Conservation (phyloP, 2,113 vertebrate genomes). For the Beaufortia kweichowensis region DNA sequence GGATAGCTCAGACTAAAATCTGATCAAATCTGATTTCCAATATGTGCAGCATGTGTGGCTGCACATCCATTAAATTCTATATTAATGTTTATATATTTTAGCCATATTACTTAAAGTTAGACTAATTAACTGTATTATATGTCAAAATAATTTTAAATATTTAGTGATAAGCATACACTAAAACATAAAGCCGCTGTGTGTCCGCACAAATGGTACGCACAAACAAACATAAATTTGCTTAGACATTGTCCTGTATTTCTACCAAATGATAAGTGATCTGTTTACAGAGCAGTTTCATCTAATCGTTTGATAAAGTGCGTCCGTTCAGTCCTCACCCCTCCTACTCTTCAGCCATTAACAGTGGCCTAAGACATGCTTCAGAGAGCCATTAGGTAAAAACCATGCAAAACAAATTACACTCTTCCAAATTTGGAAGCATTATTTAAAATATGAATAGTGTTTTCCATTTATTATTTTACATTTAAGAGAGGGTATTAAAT, state of each 20-base stretch:
- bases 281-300: not conserved
- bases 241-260: not conserved
- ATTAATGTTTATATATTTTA: not conserved
- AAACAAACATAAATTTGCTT: not conserved
- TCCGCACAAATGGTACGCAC: not conserved
- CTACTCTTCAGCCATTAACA: not conserved
- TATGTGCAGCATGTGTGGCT: not conserved
- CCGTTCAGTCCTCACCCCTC: not conserved
- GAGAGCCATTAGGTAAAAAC: slow-evolving; percentile 18
- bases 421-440: slow-evolving; percentile 5
- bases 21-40: not conserved
- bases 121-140: too few relatives aligned
- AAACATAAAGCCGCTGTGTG: not conserved
- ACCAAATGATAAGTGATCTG: not conserved
- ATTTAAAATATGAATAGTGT: not conserved
- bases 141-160: too few relatives aligned
- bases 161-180: too few relatives aligned
- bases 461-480: slow-evolving; percentile 24
- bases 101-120: not conserved
- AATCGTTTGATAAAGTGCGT: not conserved
- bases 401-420: slow-evolving; percentile 16
- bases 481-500: slow-evolving; percentile 5
- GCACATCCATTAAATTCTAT: not conserved
- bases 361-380: not conserved
- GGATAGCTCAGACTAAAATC: not conserved